Conservation (phyloP, 53 echinoderm and acorn worm species). For the Mesocentrotus franciscanus region DNA sequence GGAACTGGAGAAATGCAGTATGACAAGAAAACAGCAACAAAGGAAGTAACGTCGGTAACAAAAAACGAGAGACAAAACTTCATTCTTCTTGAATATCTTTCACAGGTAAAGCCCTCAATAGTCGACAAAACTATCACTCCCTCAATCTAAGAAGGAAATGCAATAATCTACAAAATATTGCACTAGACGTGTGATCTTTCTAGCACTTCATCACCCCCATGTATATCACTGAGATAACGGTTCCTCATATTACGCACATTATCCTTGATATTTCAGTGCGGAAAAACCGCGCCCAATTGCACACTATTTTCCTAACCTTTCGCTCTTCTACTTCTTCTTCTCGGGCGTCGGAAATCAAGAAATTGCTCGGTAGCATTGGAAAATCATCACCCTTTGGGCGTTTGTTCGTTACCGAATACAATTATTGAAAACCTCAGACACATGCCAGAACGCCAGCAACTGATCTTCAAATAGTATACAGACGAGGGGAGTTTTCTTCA, state of each 20-base stretch:
- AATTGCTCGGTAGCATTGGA: slow-evolving; percentile 54
- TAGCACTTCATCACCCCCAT: slow-evolving; percentile 6
- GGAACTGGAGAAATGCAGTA: too few species aligned
- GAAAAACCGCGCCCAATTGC: slow-evolving; percentile 60
- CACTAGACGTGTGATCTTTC: not conserved
- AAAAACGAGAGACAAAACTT: not conserved
- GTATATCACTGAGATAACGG: slow-evolving; percentile 40
- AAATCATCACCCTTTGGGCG: slow-evolving; percentile 58
- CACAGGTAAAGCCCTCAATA: not conserved
- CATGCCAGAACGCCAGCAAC: not conserved
- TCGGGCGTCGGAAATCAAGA: slow-evolving; percentile 20
- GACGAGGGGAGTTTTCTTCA: not conserved
- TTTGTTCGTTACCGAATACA: slow-evolving; percentile 55
- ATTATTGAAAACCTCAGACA: slow-evolving; percentile 46
- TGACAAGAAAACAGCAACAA: not conserved
- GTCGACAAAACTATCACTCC: not conserved
- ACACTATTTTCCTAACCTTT: slow-evolving; percentile 57
- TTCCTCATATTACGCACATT: slow-evolving; percentile 8
- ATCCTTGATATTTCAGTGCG: slow-evolving; percentile 58
- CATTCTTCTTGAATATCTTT: not conserved
- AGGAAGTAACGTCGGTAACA: not conserved
- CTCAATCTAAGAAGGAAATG: not conserved
- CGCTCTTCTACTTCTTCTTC: slow-evolving; percentile 14
- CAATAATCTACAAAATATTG: not conserved
- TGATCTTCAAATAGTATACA: slow-evolving; percentile 28